Percentiles rank a stretch among this genome's conserved stretches.
Evolutionary conservation across 2,113 vertebrate genomes (phyloP).

Genomic region (Pyrgilauda ruficollis): DNA sequence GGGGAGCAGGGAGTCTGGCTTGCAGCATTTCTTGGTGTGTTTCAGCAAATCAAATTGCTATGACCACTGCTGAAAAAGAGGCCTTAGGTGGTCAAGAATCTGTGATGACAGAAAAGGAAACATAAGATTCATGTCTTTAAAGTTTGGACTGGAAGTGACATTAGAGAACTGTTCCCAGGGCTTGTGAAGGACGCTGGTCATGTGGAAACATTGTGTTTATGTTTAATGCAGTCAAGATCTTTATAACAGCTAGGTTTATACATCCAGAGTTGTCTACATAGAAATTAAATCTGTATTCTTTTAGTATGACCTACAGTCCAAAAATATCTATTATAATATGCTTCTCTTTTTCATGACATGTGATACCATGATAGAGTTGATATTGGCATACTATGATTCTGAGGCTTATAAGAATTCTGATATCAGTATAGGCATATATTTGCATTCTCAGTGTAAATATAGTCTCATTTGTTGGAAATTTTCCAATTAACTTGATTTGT

Average conservation of each 20-base stretch:
- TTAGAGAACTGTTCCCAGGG: conserved; percentile 35
- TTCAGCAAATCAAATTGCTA: conserved; percentile 13
- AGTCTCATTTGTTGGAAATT: neutral
- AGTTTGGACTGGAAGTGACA: conserved; percentile 47
- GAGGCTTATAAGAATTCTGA: neutral
- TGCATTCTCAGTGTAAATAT: neutral
- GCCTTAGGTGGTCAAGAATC: conserved; percentile 19
- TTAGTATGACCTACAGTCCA: neutral
- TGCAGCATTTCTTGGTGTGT: neutral
- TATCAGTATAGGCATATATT: neutral
- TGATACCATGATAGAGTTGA: neutral
- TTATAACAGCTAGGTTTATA: neutral
- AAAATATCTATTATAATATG: neutral
- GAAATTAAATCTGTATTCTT: conserved; percentile 6
- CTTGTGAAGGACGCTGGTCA: conserved; percentile 17
- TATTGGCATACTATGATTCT: neutral
- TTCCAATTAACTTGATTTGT: neutral
- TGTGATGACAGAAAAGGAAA: conserved; percentile 49
- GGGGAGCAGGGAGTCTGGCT: neutral
- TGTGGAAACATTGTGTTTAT: conserved; percentile 19
- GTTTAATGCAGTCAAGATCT: neutral
- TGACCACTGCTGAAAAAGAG: neutral
- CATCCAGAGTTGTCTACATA: neutral
- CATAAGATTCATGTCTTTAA: conserved; percentile 57
- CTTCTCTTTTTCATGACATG: neutral